Conservation (phyloP, 1,140 invertebrate genomes). For the Cotesia vestalis region DNA sequence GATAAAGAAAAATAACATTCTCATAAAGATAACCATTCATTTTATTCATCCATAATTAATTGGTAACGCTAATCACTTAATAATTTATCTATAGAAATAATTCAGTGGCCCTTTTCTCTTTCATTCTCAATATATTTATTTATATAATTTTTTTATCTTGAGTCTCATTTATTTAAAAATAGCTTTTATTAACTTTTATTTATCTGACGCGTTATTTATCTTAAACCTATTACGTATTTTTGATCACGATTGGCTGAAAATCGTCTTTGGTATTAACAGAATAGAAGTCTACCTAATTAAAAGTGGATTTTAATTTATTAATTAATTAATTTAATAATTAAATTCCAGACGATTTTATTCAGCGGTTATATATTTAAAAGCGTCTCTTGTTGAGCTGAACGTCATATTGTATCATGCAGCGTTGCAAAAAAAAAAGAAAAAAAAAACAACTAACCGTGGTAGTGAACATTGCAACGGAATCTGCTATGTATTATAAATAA, state of each 20-base stretch:
- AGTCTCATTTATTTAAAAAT: slow-evolving; percentile 60
- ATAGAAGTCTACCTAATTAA: slow-evolving; percentile 7
- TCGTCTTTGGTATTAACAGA: slow-evolving; percentile 33
- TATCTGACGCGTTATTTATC: slow-evolving; percentile 49
- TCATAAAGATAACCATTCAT: slow-evolving; percentile 10
- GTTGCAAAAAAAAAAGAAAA: slow-evolving; percentile 27
- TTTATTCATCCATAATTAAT: slow-evolving; percentile 30
- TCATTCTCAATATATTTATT: slow-evolving; percentile 14
- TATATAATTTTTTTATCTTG: slow-evolving; percentile 20
- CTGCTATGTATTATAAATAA: not conserved
- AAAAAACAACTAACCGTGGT: not conserved
- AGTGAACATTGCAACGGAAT: slow-evolving; percentile 21
- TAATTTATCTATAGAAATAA: slow-evolving; percentile 43
- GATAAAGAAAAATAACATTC: not conserved
- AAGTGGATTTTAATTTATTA: not conserved
- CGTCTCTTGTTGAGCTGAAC: slow-evolving; percentile 31
- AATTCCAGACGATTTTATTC: slow-evolving; percentile 6
- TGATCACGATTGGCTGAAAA: slow-evolving; percentile 58
- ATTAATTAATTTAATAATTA: not conserved
- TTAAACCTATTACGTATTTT: slow-evolving; percentile 66
- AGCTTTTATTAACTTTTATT: slow-evolving; percentile 55
- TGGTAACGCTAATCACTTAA: slow-evolving; percentile 48
- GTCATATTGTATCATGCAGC: not conserved
- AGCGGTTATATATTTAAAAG: slow-evolving; percentile 15
- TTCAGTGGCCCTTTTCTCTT: slow-evolving; percentile 40